phyloP scores from a whole-genome alignment of 2,888 invertebrate species.

The Nomada fucata region DNA sequence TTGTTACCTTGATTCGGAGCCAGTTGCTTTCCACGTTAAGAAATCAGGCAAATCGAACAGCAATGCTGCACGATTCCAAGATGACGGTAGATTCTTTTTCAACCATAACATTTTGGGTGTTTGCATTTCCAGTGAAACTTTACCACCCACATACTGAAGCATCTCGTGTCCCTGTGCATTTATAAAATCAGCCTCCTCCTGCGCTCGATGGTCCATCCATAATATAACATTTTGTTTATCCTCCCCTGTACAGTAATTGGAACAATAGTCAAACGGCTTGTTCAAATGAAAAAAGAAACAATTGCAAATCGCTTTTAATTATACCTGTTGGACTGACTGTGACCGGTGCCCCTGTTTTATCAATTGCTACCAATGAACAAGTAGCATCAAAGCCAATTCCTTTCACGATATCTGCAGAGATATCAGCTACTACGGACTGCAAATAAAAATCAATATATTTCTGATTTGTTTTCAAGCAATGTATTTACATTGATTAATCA shows the following conservation, averaged over 20 bases:
- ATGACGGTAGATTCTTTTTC: slow-evolving; percentile 89
- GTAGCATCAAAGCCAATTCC: slow-evolving; percentile 98
- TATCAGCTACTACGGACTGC: slow-evolving; percentile 67
- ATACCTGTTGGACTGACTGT: slow-evolving; percentile 89
- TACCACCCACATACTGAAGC: slow-evolving; percentile 94
- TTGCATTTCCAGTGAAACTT: slow-evolving; percentile 98
- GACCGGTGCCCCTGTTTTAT: slow-evolving; percentile 88
- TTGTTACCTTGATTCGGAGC: slow-evolving; percentile 87
- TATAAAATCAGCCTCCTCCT: slow-evolving; percentile 91
- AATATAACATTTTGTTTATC: slow-evolving; percentile 93
- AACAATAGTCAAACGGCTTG: not conserved
- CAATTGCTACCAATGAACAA: slow-evolving; percentile 94
- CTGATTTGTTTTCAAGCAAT: not conserved
- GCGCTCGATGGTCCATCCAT: slow-evolving; percentile 97
- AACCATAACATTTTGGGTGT: slow-evolving; percentile 97
- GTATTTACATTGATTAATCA: not conserved
- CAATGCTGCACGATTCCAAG: slow-evolving; percentile 90
- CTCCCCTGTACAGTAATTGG: slow-evolving; percentile 84
- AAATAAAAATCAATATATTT: not conserved
- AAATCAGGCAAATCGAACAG: slow-evolving; percentile 98
- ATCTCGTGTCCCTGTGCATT: slow-evolving; percentile 91
- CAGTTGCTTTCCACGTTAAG: slow-evolving; percentile 96
- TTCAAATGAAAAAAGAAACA: not conserved
- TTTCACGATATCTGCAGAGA: slow-evolving; percentile 85
- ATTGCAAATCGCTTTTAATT: slow-evolving; percentile 5